Base-by-base conservation (phyloP, 2,113 vertebrate genomes). In the Scophthalmus maximus region DNA sequence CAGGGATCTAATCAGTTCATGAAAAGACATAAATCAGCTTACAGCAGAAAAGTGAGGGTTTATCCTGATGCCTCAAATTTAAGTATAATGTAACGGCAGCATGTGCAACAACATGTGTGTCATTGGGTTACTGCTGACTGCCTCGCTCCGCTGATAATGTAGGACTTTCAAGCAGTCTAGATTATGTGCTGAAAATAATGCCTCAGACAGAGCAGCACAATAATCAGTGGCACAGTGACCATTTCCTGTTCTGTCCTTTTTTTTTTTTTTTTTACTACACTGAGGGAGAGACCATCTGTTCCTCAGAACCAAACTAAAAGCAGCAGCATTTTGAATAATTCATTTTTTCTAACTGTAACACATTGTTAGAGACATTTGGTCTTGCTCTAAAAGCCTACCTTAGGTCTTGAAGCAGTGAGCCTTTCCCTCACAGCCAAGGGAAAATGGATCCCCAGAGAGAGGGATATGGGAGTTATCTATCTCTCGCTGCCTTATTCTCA, bases 281-380 rank as follows among this genome's bases (percentile, higher is more conserved):
- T 18, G 74, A 67, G 59, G 44, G 50, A 36, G 68, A 73, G 64
- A 65, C 87, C 83, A 91, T 90, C 83, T 87, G 89, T 82, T 88
- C 73, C 66, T 62, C 29, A 50, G 67, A 82, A 68, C 55, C 72
- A 20, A 84, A 77, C 76, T 86, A 87, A 91, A 88, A 89, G 88
- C 84, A 76, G 74, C 30, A n/a, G 47, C 42, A 46, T 79, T 88
- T 81, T 91, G 79, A 91, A 92, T 91, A 82, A 91, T 92, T 91
- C 80, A 90, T 90, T 83, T 88, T n/a, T 72, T 87, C 69, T 58
- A 73, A 86, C 71, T 86, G 81, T 81, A 83, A 80, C 78, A 86
- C 83, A 78, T 83, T 79, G 84, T 80, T 62, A 47, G 65, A 82
- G 73, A 75, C 79, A 74, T 86, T 87, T 85, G 80, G 83, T 89